These are phyloP conservation scores for Arenicola marina DNA, from an alignment of 2,888 invertebrate species.

Conservation along the genomic window DNA sequence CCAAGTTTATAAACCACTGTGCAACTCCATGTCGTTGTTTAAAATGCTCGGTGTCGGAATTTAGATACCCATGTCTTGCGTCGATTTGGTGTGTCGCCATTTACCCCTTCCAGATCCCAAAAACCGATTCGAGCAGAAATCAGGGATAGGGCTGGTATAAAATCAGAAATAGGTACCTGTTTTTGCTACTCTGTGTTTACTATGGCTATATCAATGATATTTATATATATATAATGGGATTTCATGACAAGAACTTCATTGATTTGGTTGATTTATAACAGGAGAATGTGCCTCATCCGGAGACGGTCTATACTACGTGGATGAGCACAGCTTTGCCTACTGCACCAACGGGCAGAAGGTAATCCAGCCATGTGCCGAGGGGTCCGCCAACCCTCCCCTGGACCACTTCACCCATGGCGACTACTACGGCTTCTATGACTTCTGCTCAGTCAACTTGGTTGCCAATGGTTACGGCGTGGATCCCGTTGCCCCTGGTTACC, in stretches of 20 bases:
- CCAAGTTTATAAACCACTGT: too few species aligned
- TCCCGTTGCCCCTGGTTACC: too few species aligned
- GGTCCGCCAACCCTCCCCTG: constrained; percentile 15
- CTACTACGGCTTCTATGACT: constrained; percentile 18
- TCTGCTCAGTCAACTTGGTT: constrained; percentile 20
- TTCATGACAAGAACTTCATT: too few species aligned
- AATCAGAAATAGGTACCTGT: not conserved
- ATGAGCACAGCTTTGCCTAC: constrained; percentile 17
- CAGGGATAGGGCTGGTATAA: too few species aligned
- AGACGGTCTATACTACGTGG: constrained; percentile 23
- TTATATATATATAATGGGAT: too few species aligned
- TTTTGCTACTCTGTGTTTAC: not conserved
- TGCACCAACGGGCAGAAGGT: constrained; percentile 16
- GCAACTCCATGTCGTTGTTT: too few species aligned
- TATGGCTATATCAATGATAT: too few species aligned
- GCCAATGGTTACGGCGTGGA: constrained; percentile 12
- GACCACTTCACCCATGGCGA: constrained; percentile 6
- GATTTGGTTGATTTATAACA: not conserved
- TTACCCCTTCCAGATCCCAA: too few species aligned
- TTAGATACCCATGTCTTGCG: too few species aligned
- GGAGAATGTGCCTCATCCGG: not conserved
- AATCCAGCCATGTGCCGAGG: constrained; percentile 23
- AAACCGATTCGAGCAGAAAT: too few species aligned
- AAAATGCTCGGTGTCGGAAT: too few species aligned
- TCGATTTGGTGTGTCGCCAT: too few species aligned